Conservation (phyloP, 2,888 invertebrate genomes). For the Neoscelio sp. region DNA sequence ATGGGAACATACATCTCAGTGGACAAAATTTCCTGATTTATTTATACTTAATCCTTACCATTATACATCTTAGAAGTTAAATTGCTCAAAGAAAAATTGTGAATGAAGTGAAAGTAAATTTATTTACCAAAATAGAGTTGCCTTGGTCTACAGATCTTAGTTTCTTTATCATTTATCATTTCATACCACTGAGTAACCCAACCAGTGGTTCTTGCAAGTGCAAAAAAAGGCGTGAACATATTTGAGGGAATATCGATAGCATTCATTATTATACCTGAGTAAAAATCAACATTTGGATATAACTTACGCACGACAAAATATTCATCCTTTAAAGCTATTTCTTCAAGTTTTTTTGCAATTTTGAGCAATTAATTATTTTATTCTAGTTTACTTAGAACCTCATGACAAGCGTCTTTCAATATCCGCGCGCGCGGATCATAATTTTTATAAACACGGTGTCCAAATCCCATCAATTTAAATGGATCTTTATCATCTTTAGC, state of each 20-base stretch:
- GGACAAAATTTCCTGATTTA: no score
- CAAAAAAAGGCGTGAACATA: constrained; percentile 31
- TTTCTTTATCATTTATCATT: constrained; percentile 28
- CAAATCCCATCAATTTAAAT: constrained; percentile 47
- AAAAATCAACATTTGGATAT: constrained; percentile 42
- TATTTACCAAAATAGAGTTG: constrained; percentile 26
- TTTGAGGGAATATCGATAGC: constrained; percentile 26
- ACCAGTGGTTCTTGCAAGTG: constrained; percentile 31
- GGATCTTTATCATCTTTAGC: constrained; percentile 47
- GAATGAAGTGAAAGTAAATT: no score
- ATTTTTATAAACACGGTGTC: constrained; percentile 49
- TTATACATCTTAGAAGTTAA: no score
- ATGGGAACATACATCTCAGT: no score
- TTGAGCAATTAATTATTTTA: constrained; percentile 25
- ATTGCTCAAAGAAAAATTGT: no score
- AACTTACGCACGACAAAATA: constrained; percentile 33
- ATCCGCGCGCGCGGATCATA: constrained; percentile 44
- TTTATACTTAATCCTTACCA: no score
- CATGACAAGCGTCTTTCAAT: constrained; percentile 15
- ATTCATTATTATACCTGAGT: constrained; percentile 40
- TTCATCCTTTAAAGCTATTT: constrained; percentile 35
- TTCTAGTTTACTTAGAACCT: constrained; percentile 26
- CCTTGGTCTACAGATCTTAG: constrained; percentile 28
- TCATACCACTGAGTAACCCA: constrained; percentile 28
- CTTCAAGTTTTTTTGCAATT: constrained; percentile 37